Percentiles rank a stretch among this genome's conserved stretches.
phyloP scores from a whole-genome alignment of 1,140 invertebrate species.

The Drosophila pruinosa region DNA sequence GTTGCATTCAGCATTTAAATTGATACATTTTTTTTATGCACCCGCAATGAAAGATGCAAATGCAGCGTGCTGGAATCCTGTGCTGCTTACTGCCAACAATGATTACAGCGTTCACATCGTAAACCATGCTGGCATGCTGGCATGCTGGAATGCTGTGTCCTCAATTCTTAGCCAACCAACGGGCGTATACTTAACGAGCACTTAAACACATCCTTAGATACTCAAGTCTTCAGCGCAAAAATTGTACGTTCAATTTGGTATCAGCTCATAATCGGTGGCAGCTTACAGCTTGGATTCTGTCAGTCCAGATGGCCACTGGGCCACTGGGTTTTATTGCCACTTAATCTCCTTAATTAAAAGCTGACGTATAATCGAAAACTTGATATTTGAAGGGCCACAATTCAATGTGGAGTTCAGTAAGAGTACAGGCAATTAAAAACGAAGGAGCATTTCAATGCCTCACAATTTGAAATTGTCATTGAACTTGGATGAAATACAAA shows the following conservation, averaged over 20 bases:
- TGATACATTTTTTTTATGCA: conserved; percentile 55
- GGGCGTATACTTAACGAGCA: conserved; percentile 61
- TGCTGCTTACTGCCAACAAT: conserved; percentile 9
- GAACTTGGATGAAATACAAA: conserved; percentile 1
- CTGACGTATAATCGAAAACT: conserved; percentile 51
- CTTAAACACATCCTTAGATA: conserved; percentile 46
- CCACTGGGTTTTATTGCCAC: conserved; percentile 44
- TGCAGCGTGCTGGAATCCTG: conserved; percentile 9
- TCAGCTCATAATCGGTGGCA: conserved; percentile 59
- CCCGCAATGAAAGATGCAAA: conserved; percentile 35
- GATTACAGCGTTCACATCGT: conserved; percentile 43
- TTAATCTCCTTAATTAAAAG: conserved; percentile 73
- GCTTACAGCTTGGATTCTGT: conserved; percentile 1
- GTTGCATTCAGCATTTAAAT: conserved; percentile 71
- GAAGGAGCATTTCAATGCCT: neutral
- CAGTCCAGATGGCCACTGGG: neutral
- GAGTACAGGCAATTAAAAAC: conserved; percentile 14
- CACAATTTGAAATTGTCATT: neutral
- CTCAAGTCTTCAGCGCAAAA: neutral
- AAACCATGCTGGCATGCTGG: neutral
- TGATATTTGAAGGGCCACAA: conserved; percentile 45
- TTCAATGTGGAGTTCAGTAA: neutral
- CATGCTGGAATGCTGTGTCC: neutral
- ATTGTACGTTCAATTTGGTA: conserved; percentile 66
- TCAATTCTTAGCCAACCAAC: neutral